Conservation (phyloP, 2,113 vertebrate species). For the Taxidea taxus region DNA sequence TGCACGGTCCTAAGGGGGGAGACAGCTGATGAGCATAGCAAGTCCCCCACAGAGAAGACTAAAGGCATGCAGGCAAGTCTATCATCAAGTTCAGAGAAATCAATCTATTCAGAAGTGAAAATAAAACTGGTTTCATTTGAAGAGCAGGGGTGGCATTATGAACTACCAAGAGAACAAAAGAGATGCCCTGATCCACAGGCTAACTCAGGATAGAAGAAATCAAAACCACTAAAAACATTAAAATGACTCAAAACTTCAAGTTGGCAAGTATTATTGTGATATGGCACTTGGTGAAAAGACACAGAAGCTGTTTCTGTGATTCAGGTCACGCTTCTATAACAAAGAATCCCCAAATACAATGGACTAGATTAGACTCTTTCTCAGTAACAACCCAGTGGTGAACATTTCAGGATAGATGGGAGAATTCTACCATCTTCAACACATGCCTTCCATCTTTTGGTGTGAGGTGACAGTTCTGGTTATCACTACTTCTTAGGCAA, state of each 20-base stretch:
- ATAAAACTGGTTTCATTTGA: background rate
- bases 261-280: background rate
- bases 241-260: background rate
- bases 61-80: background rate
- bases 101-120: background rate
- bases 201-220: background rate
- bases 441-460: background rate
- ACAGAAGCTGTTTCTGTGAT: background rate
- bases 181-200: background rate
- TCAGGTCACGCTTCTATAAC: background rate
- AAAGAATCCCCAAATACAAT: background rate
- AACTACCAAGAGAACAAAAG: background rate
- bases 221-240: background rate
- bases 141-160: background rate
- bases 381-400: background rate
- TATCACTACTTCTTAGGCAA: background rate
- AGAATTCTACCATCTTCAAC: background rate
- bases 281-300: background rate
- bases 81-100: background rate
- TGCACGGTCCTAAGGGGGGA: background rate
- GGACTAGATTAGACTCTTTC: background rate
- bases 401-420: background rate
- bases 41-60: background rate
- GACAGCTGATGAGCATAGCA: background rate
- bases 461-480: background rate